Evolutionary conservation across 1,140 invertebrate genomes (phyloP), one percentile per base, ranked within the genome.

Genomic region (Zaprionus ornatus): DNA sequence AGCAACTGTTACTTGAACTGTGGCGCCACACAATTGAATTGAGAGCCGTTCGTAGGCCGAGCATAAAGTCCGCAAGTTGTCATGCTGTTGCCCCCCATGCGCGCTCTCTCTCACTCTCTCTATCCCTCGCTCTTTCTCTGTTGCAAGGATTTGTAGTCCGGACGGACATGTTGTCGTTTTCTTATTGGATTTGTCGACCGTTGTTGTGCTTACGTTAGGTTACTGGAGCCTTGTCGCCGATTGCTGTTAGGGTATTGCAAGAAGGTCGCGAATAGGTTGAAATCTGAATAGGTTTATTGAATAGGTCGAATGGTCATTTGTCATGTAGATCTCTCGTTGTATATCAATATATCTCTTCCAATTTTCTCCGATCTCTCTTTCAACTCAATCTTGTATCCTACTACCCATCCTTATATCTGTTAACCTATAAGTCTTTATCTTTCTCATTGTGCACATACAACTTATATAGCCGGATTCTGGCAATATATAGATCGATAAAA

Each of bases 61-160:
- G 71, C 71, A 74, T 62, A 74, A 69, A 74, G 48, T 74, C 66
- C 37, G 61, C 65, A 74, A 74, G 71, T 74, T 69, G 71, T 62
- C 64, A 73, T 25, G 13, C n/a, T 32, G 12, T 32, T 45, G 40
- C 40, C 40, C 40, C n/a, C 40, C n/a, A 17, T 45, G 37, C n/a
- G n/a, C 19, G 40, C 52, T 32, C 23, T 17, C 13, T 48, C 13
- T n/a, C 65, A 12, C 17, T 17, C 27, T 23, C 21, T 25, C 42
- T 25, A 0, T n/a, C 27, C 7, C 55, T 21, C 50, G 10, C 23
- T 40, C 9, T 37, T 10, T 1, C 6, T 32, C 3, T 29, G 25
- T 25, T 23, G 40, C n/a, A 9, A 45, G 40, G 6, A 45, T 45
- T 45, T 45, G 40, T 45, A 45, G 40, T 45, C 40, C 40, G 40